phyloP scores from a whole-genome alignment of 2,888 invertebrate genomes.

The Xanthia togata region DNA sequence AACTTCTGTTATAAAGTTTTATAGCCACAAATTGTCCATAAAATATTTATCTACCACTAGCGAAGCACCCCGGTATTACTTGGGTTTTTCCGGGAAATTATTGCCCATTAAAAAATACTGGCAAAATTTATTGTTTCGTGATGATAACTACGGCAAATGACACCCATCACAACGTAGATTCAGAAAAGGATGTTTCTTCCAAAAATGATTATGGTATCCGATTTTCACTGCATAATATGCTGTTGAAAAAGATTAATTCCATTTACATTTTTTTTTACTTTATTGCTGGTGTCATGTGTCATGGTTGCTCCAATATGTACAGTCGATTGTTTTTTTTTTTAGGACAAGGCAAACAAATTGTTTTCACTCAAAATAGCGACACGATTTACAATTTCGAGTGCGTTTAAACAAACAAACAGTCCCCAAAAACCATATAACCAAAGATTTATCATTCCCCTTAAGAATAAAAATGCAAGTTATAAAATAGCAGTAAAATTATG shows the following conservation, averaged over 20 bases:
- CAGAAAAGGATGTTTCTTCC: no score
- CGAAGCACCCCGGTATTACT: conserved; percentile 1
- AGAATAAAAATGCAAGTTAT: conserved; percentile 56
- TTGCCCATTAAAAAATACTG: conserved; percentile 29
- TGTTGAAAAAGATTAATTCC: background rate
- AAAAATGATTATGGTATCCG: background rate
- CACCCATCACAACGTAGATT: background rate
- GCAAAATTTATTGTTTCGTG: background rate
- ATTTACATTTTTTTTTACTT: no score
- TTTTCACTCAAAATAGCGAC: no score
- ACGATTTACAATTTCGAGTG: background rate
- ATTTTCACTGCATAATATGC: background rate
- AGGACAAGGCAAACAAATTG: no score
- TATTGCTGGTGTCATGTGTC: no score
- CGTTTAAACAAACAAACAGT: conserved; percentile 30
- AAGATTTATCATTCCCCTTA: conserved; percentile 50
- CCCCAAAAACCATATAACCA: conserved; percentile 1
- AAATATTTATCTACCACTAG: conserved; percentile 40
- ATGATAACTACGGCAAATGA: background rate
- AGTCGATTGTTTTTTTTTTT: no score
- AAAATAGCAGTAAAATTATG: conserved; percentile 66
- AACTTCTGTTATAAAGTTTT: conserved; percentile 46
- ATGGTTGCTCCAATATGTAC: no score
- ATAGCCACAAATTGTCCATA: conserved; percentile 39
- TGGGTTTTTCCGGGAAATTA: conserved; percentile 16